These are phyloP conservation scores for Aurelia coerulea DNA, from an alignment of 30 jellyfish, hydroid and myxozoan genomes.

Conservation along the genomic window DNA sequence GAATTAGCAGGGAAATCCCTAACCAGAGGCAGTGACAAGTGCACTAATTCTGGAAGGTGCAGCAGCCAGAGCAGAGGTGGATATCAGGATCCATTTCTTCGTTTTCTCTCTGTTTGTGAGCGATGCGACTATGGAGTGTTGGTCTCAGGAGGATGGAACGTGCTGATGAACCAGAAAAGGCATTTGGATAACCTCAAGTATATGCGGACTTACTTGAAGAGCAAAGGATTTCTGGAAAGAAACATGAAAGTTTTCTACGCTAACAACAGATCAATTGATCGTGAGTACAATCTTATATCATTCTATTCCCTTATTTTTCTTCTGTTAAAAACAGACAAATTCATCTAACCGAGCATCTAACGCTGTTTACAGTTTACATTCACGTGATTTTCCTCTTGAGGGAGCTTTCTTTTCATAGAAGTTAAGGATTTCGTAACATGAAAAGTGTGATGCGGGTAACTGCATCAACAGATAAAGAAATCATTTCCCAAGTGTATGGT, in stretches of 20 bases:
- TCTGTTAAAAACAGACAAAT: background rate
- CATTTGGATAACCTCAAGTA: constrained; percentile 86
- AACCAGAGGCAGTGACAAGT: constrained; percentile 65
- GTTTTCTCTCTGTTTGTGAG: constrained; percentile 66
- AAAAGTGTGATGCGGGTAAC: no score
- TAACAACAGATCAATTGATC: constrained; percentile 91
- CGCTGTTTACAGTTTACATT: no score
- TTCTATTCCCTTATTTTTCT: background rate
- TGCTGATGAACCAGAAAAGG: constrained; percentile 73
- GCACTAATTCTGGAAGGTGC: constrained; percentile 78
- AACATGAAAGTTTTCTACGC: constrained; percentile 93
- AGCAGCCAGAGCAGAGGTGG: constrained; percentile 62
- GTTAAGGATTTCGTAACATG: no score
- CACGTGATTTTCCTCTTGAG: no score
- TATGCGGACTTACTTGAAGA: constrained; percentile 73
- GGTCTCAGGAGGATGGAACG: constrained; percentile 96
- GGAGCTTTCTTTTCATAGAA: no score
- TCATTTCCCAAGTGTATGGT: no score
- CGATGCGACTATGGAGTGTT: constrained; percentile 88
- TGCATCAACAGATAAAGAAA: no score
- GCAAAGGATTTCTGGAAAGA: constrained; percentile 73
- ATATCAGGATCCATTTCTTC: constrained; percentile 18
- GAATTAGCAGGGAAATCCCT: constrained; percentile 51
- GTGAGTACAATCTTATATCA: constrained; percentile 61
- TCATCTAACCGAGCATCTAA: no score